Percentiles rank a stretch among this genome's conserved stretches.
These are phyloP conservation scores for Drosophila mulleri DNA, from an alignment of 2,888 invertebrate species.

Conservation along the genomic window DNA sequence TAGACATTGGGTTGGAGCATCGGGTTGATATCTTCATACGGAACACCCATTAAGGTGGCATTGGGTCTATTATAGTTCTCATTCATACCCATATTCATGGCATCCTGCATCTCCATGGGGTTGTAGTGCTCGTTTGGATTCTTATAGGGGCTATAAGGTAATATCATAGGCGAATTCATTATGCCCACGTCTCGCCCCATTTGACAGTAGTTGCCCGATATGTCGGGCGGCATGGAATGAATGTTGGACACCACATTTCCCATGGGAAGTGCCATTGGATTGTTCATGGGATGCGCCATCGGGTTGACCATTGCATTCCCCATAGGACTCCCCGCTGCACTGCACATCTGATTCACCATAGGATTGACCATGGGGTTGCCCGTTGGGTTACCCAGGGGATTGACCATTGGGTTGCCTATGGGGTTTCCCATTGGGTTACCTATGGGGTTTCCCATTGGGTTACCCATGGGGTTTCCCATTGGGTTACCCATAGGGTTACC, in stretches of 20 bases:
- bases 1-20: background rate
- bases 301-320: too few relatives aligned
- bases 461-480: too few relatives aligned
- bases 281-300: too few relatives aligned
- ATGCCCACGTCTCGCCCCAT: constrained; percentile 3
- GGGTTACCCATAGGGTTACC: too few relatives aligned
- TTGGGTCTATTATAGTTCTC: background rate
- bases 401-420: too few relatives aligned
- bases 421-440: too few relatives aligned
- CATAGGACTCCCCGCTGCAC: too few relatives aligned
- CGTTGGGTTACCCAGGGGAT: too few relatives aligned
- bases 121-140: background rate
- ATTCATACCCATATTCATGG: background rate
- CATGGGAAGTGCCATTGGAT: background rate
- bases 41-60: background rate
- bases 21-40: background rate
- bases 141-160: constrained; percentile 4
- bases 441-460: too few relatives aligned
- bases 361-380: too few relatives aligned
- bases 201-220: background rate
- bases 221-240: background rate
- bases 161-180: constrained; percentile 3
- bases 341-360: too few relatives aligned
- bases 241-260: background rate
- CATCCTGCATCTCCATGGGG: constrained; percentile 8